Percentiles rank a stretch among this genome's conserved stretches.
Conservation (phyloP, 2,113 vertebrate species). For the Rallus limicola region DNA sequence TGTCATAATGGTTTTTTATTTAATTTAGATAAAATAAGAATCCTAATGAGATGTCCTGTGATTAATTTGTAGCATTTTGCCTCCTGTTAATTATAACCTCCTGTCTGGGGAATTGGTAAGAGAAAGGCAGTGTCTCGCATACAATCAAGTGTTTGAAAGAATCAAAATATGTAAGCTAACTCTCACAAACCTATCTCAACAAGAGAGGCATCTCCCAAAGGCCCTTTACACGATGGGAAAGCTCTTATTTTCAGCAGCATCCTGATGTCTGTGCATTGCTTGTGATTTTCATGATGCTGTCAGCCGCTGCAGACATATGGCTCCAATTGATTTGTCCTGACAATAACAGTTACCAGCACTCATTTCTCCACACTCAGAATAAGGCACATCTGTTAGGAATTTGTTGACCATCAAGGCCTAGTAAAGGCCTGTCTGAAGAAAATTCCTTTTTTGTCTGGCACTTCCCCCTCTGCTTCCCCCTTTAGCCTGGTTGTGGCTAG, state of each 20-base stretch:
- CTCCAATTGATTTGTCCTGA: conserved; percentile 73
- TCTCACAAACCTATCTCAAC: background rate
- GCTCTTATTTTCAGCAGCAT: conserved; percentile 35
- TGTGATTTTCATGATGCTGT: conserved; percentile 47
- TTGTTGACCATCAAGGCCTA: conserved; percentile 81
- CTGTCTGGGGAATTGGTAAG: background rate
- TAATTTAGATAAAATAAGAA: background rate
- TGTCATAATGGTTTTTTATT: background rate
- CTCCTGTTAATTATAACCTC: conserved; percentile 34
- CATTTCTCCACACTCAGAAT: conserved; percentile 72
- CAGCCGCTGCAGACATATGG: conserved; percentile 61
- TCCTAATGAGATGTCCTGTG: conserved; percentile 33
- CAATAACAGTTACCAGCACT: conserved; percentile 67
- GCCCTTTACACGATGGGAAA: background rate
- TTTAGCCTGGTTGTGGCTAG: background rate
- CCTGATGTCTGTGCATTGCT: conserved; percentile 15
- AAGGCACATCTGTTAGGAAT: conserved; percentile 81
- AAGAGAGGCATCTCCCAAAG: conserved; percentile 17
- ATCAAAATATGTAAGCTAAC: conserved; percentile 25
- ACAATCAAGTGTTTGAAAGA: background rate
- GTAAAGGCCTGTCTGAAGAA: conserved; percentile 62
- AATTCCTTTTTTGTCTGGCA: background rate
- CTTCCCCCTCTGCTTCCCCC: background rate
- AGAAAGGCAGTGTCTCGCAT: background rate
- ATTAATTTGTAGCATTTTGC: conserved; percentile 49